Base-by-base conservation (phyloP, 2,113 vertebrate species). In the Myocastor coypus region DNA sequence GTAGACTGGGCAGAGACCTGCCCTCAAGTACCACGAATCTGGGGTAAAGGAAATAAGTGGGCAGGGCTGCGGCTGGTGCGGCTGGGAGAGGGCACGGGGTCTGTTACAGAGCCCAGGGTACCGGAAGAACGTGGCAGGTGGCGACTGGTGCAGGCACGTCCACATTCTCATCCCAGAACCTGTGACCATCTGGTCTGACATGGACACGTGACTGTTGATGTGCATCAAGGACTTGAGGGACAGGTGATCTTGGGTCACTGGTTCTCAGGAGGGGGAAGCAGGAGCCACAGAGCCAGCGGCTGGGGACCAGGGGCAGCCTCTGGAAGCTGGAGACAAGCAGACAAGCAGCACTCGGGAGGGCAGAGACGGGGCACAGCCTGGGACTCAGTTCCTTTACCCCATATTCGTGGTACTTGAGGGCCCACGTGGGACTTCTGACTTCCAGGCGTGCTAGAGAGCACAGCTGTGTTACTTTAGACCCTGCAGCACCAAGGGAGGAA, bases 171-270 rank as follows among this genome's bases (percentile, higher is more conserved):
- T 8, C 63, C 61, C 16, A 55, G 46, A 8, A n/a, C 32, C 46
- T 10, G 64, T 7, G 50, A 81, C 2, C 6, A 3, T 0, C 14
- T 0, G 1, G 46, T 7, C 50, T 40, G 24, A 22, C 1, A 0
- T 0, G 46, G 26, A 3, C 8, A 2, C 1, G 1, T 0, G 13
- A 20, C 52, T 26, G 73, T 13, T 52, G 69, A 59, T 52, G 14
- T 5, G 17, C 10, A n/a, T 22, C 24, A 37, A 88, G 28, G 73
- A 34, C 10, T 55, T 30, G 78, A 40, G 24, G 13, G 64, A 17
- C 34, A 83, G 73, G 37, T 3, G 14, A 13, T 1, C 26, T 73
- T 24, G 28, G 57, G 9, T 28, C 12, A 4, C 2, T 6, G 40
- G 9, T 40, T 57, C 73, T 55, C 22, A 37, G 0, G 30, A 50